A percentile compares a stretch with the other conserved stretches of the same genome.
phyloP scores from a whole-genome alignment of 1,140 invertebrate species.

The Reticulitermes speratus region DNA sequence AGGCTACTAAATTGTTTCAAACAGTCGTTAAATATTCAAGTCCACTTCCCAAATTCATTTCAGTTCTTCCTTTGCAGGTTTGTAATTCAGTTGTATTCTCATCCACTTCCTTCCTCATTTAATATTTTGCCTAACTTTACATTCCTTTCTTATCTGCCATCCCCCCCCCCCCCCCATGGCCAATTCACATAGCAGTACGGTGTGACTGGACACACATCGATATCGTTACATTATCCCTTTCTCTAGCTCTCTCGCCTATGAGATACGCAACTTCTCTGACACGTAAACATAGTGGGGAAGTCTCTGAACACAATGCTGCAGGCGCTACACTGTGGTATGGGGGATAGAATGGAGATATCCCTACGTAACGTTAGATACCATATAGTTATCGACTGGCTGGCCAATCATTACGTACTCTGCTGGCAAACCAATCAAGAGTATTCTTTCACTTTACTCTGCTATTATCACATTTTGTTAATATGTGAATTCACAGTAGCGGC shows the following conservation, averaged over 20 bases:
- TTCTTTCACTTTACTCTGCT: not conserved
- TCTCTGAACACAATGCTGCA: constrained; percentile 1
- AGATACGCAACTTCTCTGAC: not conserved
- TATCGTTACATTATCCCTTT: not conserved
- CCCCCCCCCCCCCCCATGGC: too few relatives aligned
- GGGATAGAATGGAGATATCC: not conserved
- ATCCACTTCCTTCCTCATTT: not conserved
- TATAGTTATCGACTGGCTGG: not conserved
- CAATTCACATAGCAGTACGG: not conserved
- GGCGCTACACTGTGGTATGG: not conserved
- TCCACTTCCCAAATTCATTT: not conserved
- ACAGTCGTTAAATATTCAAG: not conserved
- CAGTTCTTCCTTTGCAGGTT: not conserved
- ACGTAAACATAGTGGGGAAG: not conserved
- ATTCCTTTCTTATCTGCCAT: not conserved
- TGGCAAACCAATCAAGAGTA: not conserved
- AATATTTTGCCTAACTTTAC: not conserved
- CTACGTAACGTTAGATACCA: not conserved
- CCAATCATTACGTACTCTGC: not conserved
- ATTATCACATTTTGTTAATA: not conserved
- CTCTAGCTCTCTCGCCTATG: not conserved
- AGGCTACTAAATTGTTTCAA: not conserved
- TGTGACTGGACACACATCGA: not conserved
- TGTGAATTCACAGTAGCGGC: not conserved
- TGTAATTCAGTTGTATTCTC: not conserved